Evolutionary conservation across 2,888 invertebrate species (phyloP), one percentile per base, ranked within the genome.

Genomic region (Aelia acuminata): DNA sequence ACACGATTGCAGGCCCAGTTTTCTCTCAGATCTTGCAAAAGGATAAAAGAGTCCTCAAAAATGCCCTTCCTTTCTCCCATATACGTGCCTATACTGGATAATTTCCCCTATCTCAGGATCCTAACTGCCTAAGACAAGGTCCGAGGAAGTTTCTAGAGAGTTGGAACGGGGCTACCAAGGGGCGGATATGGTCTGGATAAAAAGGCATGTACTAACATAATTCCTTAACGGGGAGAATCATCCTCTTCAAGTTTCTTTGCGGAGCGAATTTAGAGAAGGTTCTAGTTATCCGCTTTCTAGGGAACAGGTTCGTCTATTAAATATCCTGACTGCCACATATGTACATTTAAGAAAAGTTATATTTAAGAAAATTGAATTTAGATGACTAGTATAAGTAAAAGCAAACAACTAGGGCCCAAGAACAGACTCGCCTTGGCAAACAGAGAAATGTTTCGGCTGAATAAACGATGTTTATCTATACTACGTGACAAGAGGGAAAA

Each of bases 21-120:
- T 57, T 57, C 57, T 57, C 57, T 15, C 26, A 57, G 57, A 57
- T 57, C 57, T 57, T 57, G 57, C 57, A 57, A 11, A n/a, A 57
- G 57, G 57, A 57, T 57, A 57, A 57, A 57, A 57, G 57, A 57
- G 57, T 26, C 57, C 57, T 57, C 57, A 26, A 57, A 53, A 57
- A 53, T 53, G 7, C n/a, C 53, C 26, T 26, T 57, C 57, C 57
- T 57, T 57, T 57, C 57, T 57, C 57, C 26, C 57, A 57, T 57
- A 57, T 26, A 57, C 57, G 57, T 57, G 57, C 57, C 26, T 26
- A 13, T 26, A 4, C 13, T 3, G 10, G 57, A 57, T 57, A 26
- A 57, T 57, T 57, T 26, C 13, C 10, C 15, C 26, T 57, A 57
- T 57, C 26, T 57, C 57, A 3, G 57, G 57, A 26, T 13, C 57